Evolutionary conservation across 2,797 vertebrate genomes (phyloP).

Genomic region (Florisuga fusca): DNA sequence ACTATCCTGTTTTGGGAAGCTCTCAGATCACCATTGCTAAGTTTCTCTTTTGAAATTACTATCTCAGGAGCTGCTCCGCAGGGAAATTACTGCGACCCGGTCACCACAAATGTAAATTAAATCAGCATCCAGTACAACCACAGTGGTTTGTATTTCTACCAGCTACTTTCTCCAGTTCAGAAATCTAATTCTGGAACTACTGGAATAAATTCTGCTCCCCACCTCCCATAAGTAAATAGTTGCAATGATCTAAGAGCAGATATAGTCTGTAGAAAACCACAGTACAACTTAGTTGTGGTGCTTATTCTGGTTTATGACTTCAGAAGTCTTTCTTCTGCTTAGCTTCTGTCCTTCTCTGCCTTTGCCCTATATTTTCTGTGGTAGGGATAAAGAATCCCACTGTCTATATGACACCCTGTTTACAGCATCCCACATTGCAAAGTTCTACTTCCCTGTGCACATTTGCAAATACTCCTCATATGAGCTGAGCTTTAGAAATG

Average conservation of each 20-base stretch:
- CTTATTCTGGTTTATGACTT: neutral
- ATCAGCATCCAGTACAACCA: constrained; percentile 44
- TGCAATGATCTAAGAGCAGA: neutral
- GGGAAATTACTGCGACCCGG: constrained; percentile 65
- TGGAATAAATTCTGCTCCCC: constrained; percentile 25
- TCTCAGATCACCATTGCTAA: neutral
- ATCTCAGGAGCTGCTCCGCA: constrained; percentile 31
- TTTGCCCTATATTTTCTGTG: neutral
- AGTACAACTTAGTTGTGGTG: neutral
- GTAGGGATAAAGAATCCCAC: neutral
- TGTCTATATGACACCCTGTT: fast-evolving
- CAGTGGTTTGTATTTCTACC: constrained; percentile 19
- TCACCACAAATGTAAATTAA: constrained; percentile 65
- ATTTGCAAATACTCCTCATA: neutral
- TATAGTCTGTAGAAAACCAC: neutral
- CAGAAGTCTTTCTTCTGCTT: neutral
- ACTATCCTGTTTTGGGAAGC: constrained; percentile 27
- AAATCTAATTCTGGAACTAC: constrained; percentile 54
- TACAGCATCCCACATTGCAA: neutral
- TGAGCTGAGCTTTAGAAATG: fast-evolving
- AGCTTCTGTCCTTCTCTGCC: neutral
- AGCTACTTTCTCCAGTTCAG: constrained; percentile 40
- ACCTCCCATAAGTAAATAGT: constrained; percentile 3
- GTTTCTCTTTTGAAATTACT: constrained; percentile 48
- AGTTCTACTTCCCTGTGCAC: neutral